A percentile compares a stretch with the other conserved stretches of the same genome.
Conservation (phyloP, 2,888 invertebrate species). For the Matsumyia berberina region DNA sequence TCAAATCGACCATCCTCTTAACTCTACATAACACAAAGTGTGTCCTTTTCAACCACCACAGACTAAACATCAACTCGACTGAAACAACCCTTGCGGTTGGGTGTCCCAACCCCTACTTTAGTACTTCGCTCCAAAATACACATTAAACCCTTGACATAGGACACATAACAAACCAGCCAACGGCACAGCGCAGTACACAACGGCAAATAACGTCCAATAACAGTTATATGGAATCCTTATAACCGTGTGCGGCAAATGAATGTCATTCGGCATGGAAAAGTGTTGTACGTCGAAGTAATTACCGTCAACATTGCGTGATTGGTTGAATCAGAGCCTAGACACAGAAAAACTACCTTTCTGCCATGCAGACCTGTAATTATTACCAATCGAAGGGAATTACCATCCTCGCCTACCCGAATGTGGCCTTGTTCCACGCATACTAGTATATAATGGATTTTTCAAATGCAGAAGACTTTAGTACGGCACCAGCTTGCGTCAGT, state of each 20-base stretch:
- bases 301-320: conserved; percentile 85
- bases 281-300: conserved; percentile 83
- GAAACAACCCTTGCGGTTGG: conserved; percentile 3
- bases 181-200: neutral
- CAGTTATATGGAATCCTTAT: conserved; percentile 83
- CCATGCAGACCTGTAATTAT: conserved; percentile 59
- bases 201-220: conserved; percentile 78
- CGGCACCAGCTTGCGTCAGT: conserved; percentile 34
- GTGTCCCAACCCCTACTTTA: conserved; percentile 37
- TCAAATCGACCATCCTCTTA: conserved; percentile 56
- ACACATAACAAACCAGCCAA: conserved; percentile 1
- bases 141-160: conserved; percentile 37
- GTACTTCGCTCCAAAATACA: conserved; percentile 43
- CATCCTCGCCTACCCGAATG: conserved; percentile 32
- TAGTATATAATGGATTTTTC: conserved; percentile 60
- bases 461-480: conserved; percentile 40
- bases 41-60: conserved; percentile 57
- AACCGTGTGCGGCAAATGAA: conserved; percentile 82
- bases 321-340: conserved; percentile 82
- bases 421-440: conserved; percentile 22
- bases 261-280: conserved; percentile 81
- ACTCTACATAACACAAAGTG: conserved; percentile 31
- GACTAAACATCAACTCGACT: conserved; percentile 36
- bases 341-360: conserved; percentile 66
- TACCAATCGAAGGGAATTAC: conserved; percentile 55